Base-by-base conservation (phyloP, 2,113 vertebrate species). In the Xiphophorus maculatus region DNA sequence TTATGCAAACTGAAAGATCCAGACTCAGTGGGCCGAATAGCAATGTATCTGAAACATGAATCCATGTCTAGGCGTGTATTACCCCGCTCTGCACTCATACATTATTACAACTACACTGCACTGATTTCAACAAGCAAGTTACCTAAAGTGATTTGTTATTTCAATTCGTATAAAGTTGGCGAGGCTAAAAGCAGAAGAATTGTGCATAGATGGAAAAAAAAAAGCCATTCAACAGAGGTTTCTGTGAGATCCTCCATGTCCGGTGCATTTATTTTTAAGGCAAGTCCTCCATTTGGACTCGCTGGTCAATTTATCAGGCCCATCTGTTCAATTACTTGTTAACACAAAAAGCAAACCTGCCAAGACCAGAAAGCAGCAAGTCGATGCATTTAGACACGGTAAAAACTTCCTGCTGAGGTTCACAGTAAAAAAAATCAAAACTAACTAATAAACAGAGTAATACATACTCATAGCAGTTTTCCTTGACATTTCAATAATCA, bases 1-100 rank as follows among this genome's bases (percentile, higher is more conserved):
- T 83, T 77, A 87, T 86, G 22, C 62, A 80, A 86, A 77, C 54
- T 70, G 73, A 84, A 81, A 82, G 83, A 85, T 85, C 30, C 35
- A 54, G 28, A 60, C 66, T 86, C 76, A 83, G 63, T 76, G 75
- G 60, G 64, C 64, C 30, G 3, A 73, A 77, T 8, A 64, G 66
- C 63, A 62, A 66, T 48, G 69, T 51, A 71, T 79, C 77, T 85
- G 63, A 77, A 82, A 81, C 63, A 80, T 76, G 75, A 83, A 70
- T 76, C 85, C 69, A 61, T 71, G 74, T 40, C 71, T 64, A 37
- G 27, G 65, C 37, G 9, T 15, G 70, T 32, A 63, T 40, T 14
- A 28, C 61, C 32, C 33, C 69, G 12, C 74, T 48, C 60, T 28
- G 35, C 61, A 66, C 72, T 78, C 58, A 70, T 25, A 69, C 5